Evolutionary conservation across 2,888 invertebrate species (phyloP).

Genomic region (Tenthredo notha): DNA sequence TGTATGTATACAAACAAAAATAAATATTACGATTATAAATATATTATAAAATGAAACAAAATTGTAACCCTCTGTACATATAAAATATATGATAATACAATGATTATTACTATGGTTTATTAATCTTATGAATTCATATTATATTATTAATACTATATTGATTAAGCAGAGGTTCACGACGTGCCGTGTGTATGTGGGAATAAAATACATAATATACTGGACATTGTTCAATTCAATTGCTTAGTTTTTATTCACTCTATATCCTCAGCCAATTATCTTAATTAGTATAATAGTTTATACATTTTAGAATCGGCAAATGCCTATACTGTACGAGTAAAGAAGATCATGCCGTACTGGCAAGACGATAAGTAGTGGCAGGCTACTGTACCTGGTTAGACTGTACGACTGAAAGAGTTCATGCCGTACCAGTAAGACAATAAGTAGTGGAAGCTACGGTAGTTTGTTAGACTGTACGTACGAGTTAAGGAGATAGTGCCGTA

Average conservation of each 20-base stretch:
- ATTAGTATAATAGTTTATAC: background rate
- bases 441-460: background rate
- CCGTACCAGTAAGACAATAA: no score
- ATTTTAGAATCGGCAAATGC: background rate
- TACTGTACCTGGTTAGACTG: background rate
- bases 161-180: constrained; percentile 94
- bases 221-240: constrained; percentile 90
- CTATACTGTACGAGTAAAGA: background rate
- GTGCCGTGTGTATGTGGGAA: constrained; percentile 95
- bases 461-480: background rate
- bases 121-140: constrained; percentile 74
- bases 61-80: constrained; percentile 78
- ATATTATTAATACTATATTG: constrained; percentile 78
- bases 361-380: background rate
- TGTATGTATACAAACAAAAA: constrained; percentile 77
- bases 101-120: constrained; percentile 63
- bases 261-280: background rate
- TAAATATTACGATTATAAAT: constrained; percentile 77
- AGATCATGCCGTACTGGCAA: background rate
- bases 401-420: background rate
- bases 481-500: background rate
- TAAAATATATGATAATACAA: constrained; percentile 76
- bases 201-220: constrained; percentile 90
- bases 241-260: constrained; percentile 76
- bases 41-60: constrained; percentile 74